phyloP scores from a whole-genome alignment of 2,113 vertebrate genomes.

The Rissa tridactyla region DNA sequence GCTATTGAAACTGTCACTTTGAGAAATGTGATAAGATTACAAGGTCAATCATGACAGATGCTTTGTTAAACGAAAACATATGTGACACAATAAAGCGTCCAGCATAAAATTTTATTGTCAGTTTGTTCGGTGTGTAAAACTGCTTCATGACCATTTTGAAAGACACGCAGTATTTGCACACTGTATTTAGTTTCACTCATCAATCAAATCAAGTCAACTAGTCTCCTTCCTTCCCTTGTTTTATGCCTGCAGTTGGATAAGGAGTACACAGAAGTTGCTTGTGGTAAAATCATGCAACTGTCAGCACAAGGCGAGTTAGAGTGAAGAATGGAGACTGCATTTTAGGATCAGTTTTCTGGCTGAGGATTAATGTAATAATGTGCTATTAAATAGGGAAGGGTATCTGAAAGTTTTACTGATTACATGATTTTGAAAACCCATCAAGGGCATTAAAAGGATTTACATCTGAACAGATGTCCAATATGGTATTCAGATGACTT shows the following conservation, averaged over 20 bases:
- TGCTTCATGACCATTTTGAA: background rate
- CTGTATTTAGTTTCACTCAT: background rate
- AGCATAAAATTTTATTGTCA: background rate
- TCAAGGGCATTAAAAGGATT: background rate
- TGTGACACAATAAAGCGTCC: background rate
- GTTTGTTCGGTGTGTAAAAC: background rate
- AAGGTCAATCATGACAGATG: background rate
- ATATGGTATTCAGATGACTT: background rate
- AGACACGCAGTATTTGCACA: background rate
- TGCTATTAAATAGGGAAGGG: background rate
- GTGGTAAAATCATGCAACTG: background rate
- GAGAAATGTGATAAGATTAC: background rate
- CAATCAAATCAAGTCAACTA: background rate
- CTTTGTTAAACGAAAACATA: conserved; percentile 8
- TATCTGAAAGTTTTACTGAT: background rate
- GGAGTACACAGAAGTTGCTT: background rate
- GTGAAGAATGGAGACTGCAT: background rate
- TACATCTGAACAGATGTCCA: background rate
- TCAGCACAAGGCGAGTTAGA: background rate
- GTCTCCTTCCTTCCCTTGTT: background rate
- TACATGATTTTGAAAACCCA: background rate
- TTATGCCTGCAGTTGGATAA: background rate
- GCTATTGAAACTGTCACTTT: background rate
- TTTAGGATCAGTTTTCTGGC: conserved; percentile 15
- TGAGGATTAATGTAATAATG: background rate